A percentile compares a stretch with the other conserved stretches of the same genome.
phyloP scores from a whole-genome alignment of 2,888 invertebrate genomes.

The Metellina segmentata region DNA sequence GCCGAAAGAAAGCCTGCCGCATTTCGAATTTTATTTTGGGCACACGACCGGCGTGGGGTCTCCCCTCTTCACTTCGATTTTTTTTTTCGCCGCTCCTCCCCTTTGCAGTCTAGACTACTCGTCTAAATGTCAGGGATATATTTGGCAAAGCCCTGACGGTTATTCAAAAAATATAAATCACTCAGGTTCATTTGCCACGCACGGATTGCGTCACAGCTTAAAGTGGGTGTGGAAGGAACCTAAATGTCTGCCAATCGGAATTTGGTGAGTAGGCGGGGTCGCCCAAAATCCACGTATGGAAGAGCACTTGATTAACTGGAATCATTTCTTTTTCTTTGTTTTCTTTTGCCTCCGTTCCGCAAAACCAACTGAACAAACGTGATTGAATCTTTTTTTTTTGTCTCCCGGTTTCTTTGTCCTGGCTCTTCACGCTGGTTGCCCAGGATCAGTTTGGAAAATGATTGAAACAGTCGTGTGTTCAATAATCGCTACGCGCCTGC shows the following conservation, averaged over 20 bases:
- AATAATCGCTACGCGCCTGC: neutral
- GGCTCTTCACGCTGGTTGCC: neutral
- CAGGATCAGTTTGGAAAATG: neutral
- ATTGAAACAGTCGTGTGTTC: neutral
- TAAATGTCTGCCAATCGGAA: conserved; percentile 47
- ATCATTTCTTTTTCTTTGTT: conserved; percentile 9
- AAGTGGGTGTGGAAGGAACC: conserved; percentile 56
- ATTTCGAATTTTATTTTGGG: conserved; percentile 67
- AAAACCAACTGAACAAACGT: conserved; percentile 64
- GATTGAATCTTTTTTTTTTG: conserved; percentile 44
- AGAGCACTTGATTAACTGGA: conserved; percentile 68
- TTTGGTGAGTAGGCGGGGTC: conserved; percentile 45
- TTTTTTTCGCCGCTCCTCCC: neutral
- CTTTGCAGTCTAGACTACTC: conserved; percentile 23
- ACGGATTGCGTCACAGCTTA: conserved; percentile 69
- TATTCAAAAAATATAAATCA: conserved; percentile 70
- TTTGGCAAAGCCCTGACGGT: conserved; percentile 34
- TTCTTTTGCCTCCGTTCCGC: conserved; percentile 29
- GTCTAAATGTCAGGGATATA: conserved; percentile 73
- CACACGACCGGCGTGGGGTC: conserved; percentile 1
- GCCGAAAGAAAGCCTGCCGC: conserved; percentile 12
- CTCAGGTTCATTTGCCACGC: conserved; percentile 70
- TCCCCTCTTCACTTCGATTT: conserved; percentile 28
- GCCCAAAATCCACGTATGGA: conserved; percentile 66
- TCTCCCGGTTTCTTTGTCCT: neutral